Percentiles rank a stretch among this genome's conserved stretches.
Conservation (phyloP, 2,113 vertebrate species). For the Chlamydotis undulata region DNA sequence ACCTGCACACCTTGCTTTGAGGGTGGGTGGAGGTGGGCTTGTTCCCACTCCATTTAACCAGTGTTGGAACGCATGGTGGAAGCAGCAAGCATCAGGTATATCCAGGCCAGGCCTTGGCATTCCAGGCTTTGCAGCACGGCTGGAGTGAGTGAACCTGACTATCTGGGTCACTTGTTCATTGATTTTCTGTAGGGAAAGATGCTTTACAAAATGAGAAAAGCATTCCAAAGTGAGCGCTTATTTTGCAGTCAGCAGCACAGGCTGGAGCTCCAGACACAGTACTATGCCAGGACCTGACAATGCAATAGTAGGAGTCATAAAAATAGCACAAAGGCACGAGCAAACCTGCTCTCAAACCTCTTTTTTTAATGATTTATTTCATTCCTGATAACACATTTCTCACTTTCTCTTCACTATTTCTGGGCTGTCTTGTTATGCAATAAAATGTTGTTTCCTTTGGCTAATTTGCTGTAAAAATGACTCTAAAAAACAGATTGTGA, state of each 20-base stretch:
- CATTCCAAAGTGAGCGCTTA: background rate
- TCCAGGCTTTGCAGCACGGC: background rate
- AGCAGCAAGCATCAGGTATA: background rate
- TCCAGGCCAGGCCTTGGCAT: background rate
- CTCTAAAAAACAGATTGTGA: conserved; percentile 44
- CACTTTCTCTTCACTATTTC: conserved; percentile 17
- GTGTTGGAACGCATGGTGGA: background rate
- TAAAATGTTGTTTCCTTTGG: conserved; percentile 5
- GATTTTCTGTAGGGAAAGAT: conserved; percentile 12
- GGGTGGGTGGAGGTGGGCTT: background rate
- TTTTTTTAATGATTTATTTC: background rate
- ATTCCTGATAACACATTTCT: background rate
- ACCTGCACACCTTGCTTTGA: background rate
- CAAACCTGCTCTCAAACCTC: background rate
- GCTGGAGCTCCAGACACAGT: background rate
- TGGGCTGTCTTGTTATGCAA: background rate
- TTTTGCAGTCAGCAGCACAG: background rate
- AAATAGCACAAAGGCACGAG: conserved; percentile 28
- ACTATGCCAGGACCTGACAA: conserved; percentile 33
- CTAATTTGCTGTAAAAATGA: conserved; percentile 29
- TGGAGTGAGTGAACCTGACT: background rate
- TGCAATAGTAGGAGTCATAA: background rate
- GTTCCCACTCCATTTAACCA: background rate
- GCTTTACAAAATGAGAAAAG: conserved; percentile 21
- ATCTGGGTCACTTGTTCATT: background rate